Percentiles rank a stretch among this genome's conserved stretches.
phyloP scores from a whole-genome alignment of 1,140 invertebrate species.

The Gryllus bimaculatus region DNA sequence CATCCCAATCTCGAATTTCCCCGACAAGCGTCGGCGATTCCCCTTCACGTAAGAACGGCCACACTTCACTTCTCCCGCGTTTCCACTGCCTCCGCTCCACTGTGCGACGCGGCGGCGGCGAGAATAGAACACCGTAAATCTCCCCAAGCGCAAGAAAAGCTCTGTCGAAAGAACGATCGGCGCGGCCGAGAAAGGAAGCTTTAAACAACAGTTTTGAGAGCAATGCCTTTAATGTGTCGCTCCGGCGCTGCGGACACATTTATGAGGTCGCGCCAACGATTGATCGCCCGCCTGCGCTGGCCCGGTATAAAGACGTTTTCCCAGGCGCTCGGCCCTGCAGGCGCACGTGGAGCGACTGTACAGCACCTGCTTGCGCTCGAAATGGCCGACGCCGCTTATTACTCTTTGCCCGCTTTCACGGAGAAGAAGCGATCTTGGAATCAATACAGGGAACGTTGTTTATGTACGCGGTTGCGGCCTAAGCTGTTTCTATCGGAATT shows the following conservation, averaged over 20 bases:
- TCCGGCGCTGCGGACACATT: neutral
- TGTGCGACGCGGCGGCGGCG: too few relatives aligned
- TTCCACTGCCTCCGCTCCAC: too few relatives aligned
- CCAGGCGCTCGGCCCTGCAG: neutral
- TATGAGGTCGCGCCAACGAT: neutral
- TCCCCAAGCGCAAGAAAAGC: neutral
- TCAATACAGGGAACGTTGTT: neutral
- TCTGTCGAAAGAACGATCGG: too few relatives aligned
- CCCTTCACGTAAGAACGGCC: too few relatives aligned
- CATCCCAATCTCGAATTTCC: too few relatives aligned
- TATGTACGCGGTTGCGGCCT: neutral
- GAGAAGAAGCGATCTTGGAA: neutral
- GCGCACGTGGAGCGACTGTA: neutral
- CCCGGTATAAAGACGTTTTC: neutral
- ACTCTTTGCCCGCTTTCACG: neutral
- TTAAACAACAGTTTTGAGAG: constrained; percentile 5
- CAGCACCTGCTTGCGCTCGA: neutral
- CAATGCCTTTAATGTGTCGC: neutral
- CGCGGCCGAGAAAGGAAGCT: neutral
- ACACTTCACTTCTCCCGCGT: too few relatives aligned
- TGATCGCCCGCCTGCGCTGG: neutral
- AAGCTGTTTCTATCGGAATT: too few relatives aligned
- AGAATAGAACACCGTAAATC: neutral
- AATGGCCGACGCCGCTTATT: neutral
- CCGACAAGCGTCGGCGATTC: too few relatives aligned